A percentile compares a stretch with the other conserved stretches of the same genome.
Conservation (phyloP, 1,140 invertebrate genomes). For the Pogonus chalceus region DNA sequence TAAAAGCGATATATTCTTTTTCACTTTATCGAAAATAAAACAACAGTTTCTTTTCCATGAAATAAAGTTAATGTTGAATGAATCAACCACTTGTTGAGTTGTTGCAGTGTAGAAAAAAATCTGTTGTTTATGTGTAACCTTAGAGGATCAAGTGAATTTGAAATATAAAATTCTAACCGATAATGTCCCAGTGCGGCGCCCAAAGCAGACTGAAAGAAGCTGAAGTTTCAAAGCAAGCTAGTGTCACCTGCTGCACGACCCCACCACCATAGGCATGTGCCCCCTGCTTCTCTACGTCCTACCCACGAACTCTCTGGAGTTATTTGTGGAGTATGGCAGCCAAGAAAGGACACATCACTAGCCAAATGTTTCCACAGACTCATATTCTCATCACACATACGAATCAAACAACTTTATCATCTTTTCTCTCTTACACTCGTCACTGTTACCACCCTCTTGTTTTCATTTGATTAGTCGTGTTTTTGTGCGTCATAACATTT, state of each 20-base stretch:
- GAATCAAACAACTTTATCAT: background rate
- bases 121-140: background rate
- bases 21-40: too few species aligned
- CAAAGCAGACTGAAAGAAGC: slow-evolving; percentile 6
- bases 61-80: background rate
- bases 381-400: slow-evolving; percentile 2
- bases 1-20: too few species aligned
- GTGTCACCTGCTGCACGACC: slow-evolving; percentile 2
- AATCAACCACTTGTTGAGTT: background rate
- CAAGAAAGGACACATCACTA: slow-evolving; percentile 40
- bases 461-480: background rate
- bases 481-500: too few species aligned
- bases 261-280: background rate
- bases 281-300: background rate
- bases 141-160: background rate
- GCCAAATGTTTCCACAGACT: slow-evolving; percentile 6
- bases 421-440: background rate
- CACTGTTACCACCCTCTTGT: background rate
- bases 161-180: background rate
- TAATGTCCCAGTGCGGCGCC: background rate
- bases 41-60: background rate
- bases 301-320: slow-evolving; percentile 17
- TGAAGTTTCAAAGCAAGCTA: background rate
- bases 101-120: background rate
- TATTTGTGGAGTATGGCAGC: slow-evolving; percentile 42